A percentile compares a stretch with the other conserved stretches of the same genome.
These are phyloP conservation scores for Sakesphorus luctuosus DNA, from an alignment of 2,113 vertebrate genomes.

Conservation along the genomic window DNA sequence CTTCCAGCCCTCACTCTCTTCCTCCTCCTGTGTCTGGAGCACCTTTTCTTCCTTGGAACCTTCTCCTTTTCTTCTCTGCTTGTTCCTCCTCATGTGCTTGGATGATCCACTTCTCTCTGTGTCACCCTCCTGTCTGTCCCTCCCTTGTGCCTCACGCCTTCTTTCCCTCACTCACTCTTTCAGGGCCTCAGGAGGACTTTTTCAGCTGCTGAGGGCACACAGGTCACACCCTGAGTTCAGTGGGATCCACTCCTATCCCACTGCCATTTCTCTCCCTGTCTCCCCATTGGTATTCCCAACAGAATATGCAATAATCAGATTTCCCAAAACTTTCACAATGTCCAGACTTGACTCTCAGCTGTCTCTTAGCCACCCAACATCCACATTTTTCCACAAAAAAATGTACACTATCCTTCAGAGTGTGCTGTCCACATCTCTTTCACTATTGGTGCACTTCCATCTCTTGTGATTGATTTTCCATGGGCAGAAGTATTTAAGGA, in stretches of 20 bases:
- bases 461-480: not conserved
- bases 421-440: accelerated
- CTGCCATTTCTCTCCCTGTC: not conserved
- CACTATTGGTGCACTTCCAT: not conserved
- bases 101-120: not conserved
- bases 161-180: not conserved
- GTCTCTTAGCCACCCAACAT: not conserved
- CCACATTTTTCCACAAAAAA: not conserved
- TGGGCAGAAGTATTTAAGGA: accelerated
- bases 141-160: not conserved
- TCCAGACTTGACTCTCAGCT: not conserved
- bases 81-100: not conserved
- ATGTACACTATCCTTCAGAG: not conserved
- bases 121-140: no score
- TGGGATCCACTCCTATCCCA: not conserved
- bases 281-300: not conserved
- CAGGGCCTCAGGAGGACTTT: not conserved
- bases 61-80: not conserved
- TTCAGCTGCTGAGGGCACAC: not conserved
- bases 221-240: not conserved
- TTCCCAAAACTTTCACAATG: not conserved
- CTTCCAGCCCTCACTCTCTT: not conserved
- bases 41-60: not conserved
- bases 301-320: not conserved
- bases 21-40: not conserved